phyloP scores from a whole-genome alignment of 2,113 vertebrate species.

The Falcunculus frontatus region DNA sequence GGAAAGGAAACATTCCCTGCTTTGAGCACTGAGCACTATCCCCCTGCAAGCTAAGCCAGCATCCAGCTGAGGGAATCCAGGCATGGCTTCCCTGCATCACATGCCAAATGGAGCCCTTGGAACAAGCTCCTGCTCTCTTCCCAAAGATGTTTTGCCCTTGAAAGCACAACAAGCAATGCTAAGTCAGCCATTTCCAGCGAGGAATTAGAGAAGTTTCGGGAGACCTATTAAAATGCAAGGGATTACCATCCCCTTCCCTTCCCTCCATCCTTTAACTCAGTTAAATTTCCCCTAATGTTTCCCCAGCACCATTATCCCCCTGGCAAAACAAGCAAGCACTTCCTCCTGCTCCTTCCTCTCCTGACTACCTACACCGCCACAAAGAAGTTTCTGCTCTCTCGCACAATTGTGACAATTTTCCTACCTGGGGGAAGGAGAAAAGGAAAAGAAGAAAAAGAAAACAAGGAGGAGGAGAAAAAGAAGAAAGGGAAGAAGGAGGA shows the following conservation, averaged over 20 bases:
- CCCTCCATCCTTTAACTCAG: neutral
- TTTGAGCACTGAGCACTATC: neutral
- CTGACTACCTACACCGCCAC: rapidly evolving
- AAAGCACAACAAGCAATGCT: neutral
- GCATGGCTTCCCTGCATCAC: neutral
- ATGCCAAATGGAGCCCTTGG: neutral
- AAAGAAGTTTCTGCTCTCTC: neutral
- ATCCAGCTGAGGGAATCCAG: neutral
- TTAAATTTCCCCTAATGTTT: neutral
- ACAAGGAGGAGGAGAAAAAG: neutral
- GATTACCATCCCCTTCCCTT: neutral
- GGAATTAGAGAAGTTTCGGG: neutral
- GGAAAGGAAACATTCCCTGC: neutral
- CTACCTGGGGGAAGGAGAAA: neutral
- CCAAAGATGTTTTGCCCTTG: neutral
- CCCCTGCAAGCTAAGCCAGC: neutral
- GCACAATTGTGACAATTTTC: neutral
- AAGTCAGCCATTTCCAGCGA: neutral
- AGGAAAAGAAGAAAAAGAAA: neutral
- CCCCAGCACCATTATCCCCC: neutral
- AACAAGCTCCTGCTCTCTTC: neutral
- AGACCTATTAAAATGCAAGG: neutral
- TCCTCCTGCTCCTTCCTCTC: neutral
- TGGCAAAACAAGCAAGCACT: neutral
- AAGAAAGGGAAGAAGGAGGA: neutral